These are phyloP conservation scores for Pocillopora grandis DNA, from an alignment of 92 coral and sea anemone species.

Conservation along the genomic window DNA sequence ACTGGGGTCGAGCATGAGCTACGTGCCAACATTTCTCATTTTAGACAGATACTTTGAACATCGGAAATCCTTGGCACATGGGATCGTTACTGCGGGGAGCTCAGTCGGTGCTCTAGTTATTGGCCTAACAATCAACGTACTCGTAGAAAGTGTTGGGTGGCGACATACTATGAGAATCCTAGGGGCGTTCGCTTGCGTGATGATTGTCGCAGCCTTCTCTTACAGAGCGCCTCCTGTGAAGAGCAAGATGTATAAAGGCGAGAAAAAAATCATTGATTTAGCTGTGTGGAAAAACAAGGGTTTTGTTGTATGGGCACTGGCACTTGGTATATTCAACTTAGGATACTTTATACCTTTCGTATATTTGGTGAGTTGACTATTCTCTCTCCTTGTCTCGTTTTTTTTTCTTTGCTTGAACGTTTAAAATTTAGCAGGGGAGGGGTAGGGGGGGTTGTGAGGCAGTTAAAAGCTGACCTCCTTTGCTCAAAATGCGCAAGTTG, in stretches of 20 bases:
- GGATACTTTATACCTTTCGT: constrained; percentile 66
- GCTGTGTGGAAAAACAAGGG: constrained; percentile 60
- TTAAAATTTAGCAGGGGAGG: too few species aligned
- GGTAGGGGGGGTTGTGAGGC: too few species aligned
- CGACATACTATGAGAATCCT: constrained; percentile 54
- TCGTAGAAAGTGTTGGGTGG: constrained; percentile 55
- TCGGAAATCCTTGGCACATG: constrained; percentile 58
- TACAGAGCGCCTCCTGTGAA: constrained; percentile 46
- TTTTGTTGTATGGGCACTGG: constrained; percentile 54
- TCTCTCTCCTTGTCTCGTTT: too few species aligned
- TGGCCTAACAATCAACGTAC: constrained; percentile 52
- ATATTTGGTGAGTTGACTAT: constrained; percentile 48
- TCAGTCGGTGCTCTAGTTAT: constrained; percentile 59
- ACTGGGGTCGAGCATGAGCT: constrained; percentile 63
- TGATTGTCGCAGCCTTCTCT: constrained; percentile 48
- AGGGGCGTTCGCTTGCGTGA: constrained; percentile 35
- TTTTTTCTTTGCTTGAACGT: too few species aligned
- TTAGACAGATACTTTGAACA: constrained; percentile 53
- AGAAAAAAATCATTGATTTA: constrained; percentile 51
- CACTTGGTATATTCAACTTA: constrained; percentile 58
- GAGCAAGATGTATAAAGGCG: constrained; percentile 15
- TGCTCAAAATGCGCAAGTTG: too few species aligned
- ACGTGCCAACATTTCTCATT: constrained; percentile 57
- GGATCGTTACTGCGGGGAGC: constrained; percentile 65
- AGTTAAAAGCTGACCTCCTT: too few species aligned